A percentile compares a stretch with the other conserved stretches of the same genome.
These are phyloP conservation scores for Proisotoma minuta DNA, from an alignment of 2,888 invertebrate species.

Conservation along the genomic window DNA sequence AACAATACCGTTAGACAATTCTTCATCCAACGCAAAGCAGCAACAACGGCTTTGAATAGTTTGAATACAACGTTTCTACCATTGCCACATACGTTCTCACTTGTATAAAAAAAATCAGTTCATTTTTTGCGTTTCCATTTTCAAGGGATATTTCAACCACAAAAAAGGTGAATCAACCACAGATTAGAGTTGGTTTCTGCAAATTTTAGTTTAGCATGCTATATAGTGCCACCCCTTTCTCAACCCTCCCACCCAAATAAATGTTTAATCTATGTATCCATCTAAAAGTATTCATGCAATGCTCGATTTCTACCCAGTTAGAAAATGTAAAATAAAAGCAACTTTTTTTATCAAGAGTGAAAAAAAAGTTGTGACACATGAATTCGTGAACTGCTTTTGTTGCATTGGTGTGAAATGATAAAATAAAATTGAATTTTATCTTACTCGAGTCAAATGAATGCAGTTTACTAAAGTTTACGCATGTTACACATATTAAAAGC, in stretches of 20 bases:
- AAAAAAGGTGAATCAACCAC: neutral
- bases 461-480: neutral
- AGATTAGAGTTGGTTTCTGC: neutral
- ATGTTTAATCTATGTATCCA: too few species aligned
- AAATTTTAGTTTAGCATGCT: too few species aligned
- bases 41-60: neutral
- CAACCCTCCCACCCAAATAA: too few species aligned
- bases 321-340: too few species aligned
- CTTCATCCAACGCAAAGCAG: neutral
- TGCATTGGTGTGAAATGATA: neutral
- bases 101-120: neutral
- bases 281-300: too few species aligned
- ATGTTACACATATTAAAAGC: neutral
- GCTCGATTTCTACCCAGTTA: too few species aligned
- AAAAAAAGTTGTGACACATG: conserved; percentile 4
- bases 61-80: neutral
- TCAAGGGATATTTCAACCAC: neutral
- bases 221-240: too few species aligned
- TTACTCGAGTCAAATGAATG: neutral
- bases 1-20: neutral
- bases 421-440: neutral
- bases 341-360: neutral
- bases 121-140: neutral
- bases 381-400: neutral
- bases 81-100: neutral